These are phyloP conservation scores for Entomobrya proxima DNA, from an alignment of 2,888 invertebrate genomes.

Conservation along the genomic window DNA sequence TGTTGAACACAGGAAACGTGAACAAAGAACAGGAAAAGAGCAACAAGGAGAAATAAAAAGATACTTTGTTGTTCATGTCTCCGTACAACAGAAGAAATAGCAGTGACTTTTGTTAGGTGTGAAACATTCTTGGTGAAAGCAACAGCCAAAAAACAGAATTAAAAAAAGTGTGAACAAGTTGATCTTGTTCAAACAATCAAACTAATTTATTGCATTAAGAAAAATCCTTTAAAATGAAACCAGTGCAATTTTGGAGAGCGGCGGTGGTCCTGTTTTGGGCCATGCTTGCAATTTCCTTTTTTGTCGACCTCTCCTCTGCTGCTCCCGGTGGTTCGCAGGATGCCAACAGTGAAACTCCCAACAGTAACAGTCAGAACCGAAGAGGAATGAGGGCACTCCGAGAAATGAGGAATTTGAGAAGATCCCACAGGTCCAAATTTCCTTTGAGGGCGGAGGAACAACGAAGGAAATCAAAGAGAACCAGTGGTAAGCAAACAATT, in stretches of 20 bases:
- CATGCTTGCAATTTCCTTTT: slow-evolving; percentile 55
- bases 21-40: slow-evolving; percentile 64
- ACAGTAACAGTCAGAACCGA: slow-evolving; percentile 3
- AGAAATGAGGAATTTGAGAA: slow-evolving; percentile 66
- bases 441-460: slow-evolving; percentile 71
- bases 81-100: not conserved
- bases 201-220: not conserved
- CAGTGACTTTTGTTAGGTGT: slow-evolving; percentile 3
- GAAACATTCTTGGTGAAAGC: slow-evolving; percentile 27
- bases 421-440: slow-evolving; percentile 72
- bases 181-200: not conserved
- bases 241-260: slow-evolving; percentile 59
- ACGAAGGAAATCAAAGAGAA: slow-evolving; percentile 72
- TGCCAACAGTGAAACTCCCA: slow-evolving; percentile 29
- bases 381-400: slow-evolving; percentile 58
- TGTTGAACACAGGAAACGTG: slow-evolving; percentile 57
- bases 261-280: slow-evolving; percentile 64
- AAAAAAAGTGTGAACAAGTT: not conserved
- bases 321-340: slow-evolving; percentile 45
- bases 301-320: slow-evolving; percentile 56
- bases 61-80: not conserved
- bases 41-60: slow-evolving; percentile 41
- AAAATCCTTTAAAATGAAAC: slow-evolving; percentile 58
- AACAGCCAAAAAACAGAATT: not conserved
- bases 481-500: slow-evolving; percentile 68